Base-by-base conservation (phyloP, 2,888 invertebrate species). In the Macrophya alboannulata region DNA sequence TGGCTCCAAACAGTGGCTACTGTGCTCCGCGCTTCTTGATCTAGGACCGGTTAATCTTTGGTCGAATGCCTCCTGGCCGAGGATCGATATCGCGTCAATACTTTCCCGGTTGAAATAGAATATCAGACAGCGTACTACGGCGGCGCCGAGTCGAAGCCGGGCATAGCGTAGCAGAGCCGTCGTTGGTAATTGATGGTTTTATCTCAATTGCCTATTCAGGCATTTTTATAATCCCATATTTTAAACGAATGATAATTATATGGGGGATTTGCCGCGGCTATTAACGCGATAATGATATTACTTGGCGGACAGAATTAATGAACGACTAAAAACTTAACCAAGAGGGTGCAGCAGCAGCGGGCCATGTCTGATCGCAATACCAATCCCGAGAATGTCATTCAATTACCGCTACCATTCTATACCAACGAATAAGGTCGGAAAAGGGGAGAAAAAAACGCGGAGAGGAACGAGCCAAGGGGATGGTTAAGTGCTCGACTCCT, bases 181-280 rank as follows among this genome's bases (percentile, higher is more conserved):
- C 45, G 71, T 59, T 84, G 5, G 76, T 84, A 84, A 84, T 85
- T 77, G 85, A 85, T 85, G 77, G 85, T 79, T 79, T 85, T 85
- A 85, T 79, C 85, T 85, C 85, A 77, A 85, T 85, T 85, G 85
- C 31, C 77, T 74, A 77, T 65, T 65, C 85, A 79, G 77, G 85
- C 71, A 85, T 85, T 85, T 85, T 85, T 85, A 85, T 85, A 85
- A 85, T 85, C 85, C 77, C 77, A 77, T 85, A 83, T 83, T 62
- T 81, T 62, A 40, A 76, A 85, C 65, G 85, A 83, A 68, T 65
- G 77, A 85, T 85, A 85, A 85, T 85, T 85, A 81, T 85, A 79
- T 48, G 84, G 74, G 25, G 65, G 68, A 77, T 77, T 85, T 79
- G 79, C 77, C 77, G 43, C 85, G 17, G 82, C 82, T 65, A 85